Conservation (phyloP, 2,113 vertebrate species). For the Morone chrysops region DNA sequence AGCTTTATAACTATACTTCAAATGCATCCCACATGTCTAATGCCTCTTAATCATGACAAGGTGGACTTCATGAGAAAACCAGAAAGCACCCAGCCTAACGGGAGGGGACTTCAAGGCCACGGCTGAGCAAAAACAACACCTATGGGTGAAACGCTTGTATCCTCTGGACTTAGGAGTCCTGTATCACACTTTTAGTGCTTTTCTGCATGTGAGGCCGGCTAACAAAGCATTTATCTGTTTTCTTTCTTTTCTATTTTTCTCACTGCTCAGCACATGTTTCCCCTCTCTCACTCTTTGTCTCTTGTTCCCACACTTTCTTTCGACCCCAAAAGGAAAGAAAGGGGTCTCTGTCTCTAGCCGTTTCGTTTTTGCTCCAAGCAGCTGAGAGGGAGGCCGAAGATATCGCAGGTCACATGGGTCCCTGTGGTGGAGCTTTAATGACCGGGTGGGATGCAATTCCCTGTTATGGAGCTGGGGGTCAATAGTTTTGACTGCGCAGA, state of each 20-base stretch:
- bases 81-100: constrained; percentile 20
- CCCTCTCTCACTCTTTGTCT: constrained; percentile 30
- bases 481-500: constrained; percentile 33
- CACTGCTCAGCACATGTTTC: constrained; percentile 23
- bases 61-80: constrained; percentile 62
- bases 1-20: constrained; percentile 41
- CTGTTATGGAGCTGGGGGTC: constrained; percentile 65
- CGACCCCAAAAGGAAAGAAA: constrained; percentile 57
- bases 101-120: constrained; percentile 39
- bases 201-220: constrained; percentile 14
- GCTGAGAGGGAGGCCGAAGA: constrained; percentile 62
- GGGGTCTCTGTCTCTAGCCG: constrained; percentile 34
- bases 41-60: constrained; percentile 65
- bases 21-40: constrained; percentile 58
- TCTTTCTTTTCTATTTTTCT: constrained; percentile 10
- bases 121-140: constrained; percentile 59
- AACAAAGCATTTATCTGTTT: constrained; percentile 46
- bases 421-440: constrained; percentile 60
- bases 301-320: constrained; percentile 69
- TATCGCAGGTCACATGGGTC: constrained; percentile 59
- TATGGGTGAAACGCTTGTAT: constrained; percentile 41
- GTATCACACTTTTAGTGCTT: constrained; percentile 3
- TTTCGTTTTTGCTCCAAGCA: constrained; percentile 48
- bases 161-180: constrained; percentile 27
- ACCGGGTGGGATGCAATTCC: constrained; percentile 55